Evolutionary conservation across 2,113 vertebrate species (phyloP), one percentile per base, ranked within the genome.

Genomic region (Felis chaus): DNA sequence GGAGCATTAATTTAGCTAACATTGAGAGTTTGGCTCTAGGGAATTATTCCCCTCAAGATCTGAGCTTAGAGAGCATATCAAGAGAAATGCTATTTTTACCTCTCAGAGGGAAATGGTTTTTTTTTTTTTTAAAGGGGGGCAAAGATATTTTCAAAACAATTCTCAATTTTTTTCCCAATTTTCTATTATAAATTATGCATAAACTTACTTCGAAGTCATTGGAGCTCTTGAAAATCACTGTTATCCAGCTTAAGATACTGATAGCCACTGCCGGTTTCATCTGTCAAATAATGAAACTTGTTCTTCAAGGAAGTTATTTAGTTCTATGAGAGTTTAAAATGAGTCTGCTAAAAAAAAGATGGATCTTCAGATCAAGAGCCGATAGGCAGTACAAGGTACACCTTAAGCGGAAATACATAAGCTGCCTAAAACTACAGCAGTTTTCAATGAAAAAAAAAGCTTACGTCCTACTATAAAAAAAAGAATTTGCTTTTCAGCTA

Each of bases 271-370:
- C 94, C 63, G 29, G 66, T 74, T 95, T 81, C 93, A 88, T 96
- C 65, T 18, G 86, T 41, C 96, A 84, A 97, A 95, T 69, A 95
- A 84, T 95, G 92, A 95, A 96, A 74, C 83, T 81, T 95, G 81
- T 94, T 97, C 89, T 95, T 97, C 91, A 97, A 97, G 95, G 95
- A 96, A 96, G 76, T 95, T 90, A 94, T 94, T 98, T 80, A 93
- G 81, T 95, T 97, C 86, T 95, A 68, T 33, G 83, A 74, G 55
- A 85, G 97, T 89, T 81, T 63, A 50, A 71, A 1, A 96, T 89
- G 53, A 95, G 90, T 53, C 92, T 95, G 87, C 94, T 97, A 73
- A 31, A 94, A 76, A 61, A 31, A 89, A 89, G 98, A 92, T 61
- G 18, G 91, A 89, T 96, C 90, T 97, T 97, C 50, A 65, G 90